Evolutionary conservation across 37 sponge, comb jelly and placozoan genomes (phyloP), one percentile per base, ranked within the genome.

Genomic region (Axinella damicornis): DNA sequence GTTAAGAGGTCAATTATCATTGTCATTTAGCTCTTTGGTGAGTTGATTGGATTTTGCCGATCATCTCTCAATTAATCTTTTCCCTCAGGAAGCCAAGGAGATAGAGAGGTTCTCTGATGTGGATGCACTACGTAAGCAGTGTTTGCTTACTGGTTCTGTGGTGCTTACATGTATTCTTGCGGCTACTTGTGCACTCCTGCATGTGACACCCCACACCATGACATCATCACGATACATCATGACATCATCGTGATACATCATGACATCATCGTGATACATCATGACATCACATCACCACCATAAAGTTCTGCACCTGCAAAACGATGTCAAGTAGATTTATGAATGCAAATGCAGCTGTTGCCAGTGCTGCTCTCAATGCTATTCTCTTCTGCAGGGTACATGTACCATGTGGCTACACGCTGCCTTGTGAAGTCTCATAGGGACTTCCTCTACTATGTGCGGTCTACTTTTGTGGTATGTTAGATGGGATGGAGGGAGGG

Each of bases 391-490:
- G 24, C 57, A 87, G 87, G 72, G 25, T 89, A 83, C 72, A 34
- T 76, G 62, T 61, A 76, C 28, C 52, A 57, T 62, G 78, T 58
- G 57, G 89, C 89, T 17, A 89, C 65, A 28, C 73, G 70, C 12
- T 89, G 89, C 53, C 37, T 89, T 12, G 40, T 89, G 53, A 83
- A 76, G 58, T 27, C 39, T 53, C 28, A 68, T 30, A 34, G 89
- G 61, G 89, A 89, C 65, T 62, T 77, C 52, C 77, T 83, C 25
- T 80, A 76, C 69, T 81, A 74, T 69, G 82, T 40, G 24, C 39
- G 88, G n/a, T 69, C 57, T 21, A n/a, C 22, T 6, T 76, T 63
- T 67, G 33, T 76, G 19, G 88, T 88, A 61, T 46, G 9, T 46
- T 4, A 46, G 46, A 46, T 46, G 46, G 9, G 46, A 46, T 4